Evolutionary conservation across 2,113 vertebrate species (phyloP).

Genomic region (Ochotona curzoniae): DNA sequence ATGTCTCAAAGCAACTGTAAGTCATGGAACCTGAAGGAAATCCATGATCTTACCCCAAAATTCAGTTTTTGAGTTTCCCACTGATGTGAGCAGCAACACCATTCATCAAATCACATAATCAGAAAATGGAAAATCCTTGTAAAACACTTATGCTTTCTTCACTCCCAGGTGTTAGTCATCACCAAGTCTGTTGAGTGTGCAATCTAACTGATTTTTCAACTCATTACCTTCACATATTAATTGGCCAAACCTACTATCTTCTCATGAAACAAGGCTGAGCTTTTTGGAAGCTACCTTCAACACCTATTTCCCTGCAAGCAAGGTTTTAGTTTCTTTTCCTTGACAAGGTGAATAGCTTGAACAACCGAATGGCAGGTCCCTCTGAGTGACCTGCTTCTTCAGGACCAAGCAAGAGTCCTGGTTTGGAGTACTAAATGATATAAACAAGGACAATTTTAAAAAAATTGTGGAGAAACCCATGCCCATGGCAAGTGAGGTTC

Average conservation of each 20-base stretch:
- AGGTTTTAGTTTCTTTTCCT: background rate
- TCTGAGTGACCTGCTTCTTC: background rate
- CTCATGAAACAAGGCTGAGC: background rate
- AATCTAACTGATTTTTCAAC: background rate
- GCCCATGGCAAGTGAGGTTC: too few relatives aligned
- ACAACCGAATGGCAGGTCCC: background rate
- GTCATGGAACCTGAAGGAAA: background rate
- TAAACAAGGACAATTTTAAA: background rate
- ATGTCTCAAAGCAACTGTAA: background rate
- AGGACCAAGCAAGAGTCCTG: background rate
- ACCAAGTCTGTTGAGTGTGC: background rate
- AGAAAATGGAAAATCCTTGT: background rate
- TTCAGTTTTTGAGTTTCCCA: background rate
- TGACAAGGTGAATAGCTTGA: background rate
- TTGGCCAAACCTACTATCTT: background rate
- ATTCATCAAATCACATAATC: background rate
- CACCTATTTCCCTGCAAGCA: background rate
- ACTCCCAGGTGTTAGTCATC: background rate
- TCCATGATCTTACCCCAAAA: background rate
- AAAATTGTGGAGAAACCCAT: too few relatives aligned
- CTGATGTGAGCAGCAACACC: background rate
- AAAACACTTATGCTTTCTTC: background rate
- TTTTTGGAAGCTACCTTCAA: background rate
- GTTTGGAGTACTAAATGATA: background rate
- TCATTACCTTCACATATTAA: background rate